These are phyloP conservation scores for Liolophura sinensis DNA, from an alignment of 1,140 invertebrate genomes.

Conservation along the genomic window DNA sequence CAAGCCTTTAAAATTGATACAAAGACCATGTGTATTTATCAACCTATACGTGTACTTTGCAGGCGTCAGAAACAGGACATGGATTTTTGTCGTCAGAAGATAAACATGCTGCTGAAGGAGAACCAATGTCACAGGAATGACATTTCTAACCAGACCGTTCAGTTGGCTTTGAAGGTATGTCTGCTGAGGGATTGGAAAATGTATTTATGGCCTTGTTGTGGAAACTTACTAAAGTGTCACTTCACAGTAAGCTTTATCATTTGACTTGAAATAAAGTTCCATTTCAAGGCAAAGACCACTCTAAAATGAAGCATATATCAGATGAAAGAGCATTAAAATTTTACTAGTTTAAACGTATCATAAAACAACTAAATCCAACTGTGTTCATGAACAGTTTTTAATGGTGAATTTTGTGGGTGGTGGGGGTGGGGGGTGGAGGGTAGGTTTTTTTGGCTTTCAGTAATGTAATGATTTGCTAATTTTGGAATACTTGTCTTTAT, in stretches of 20 bases:
- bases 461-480: no score
- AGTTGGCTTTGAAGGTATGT: conserved; percentile 42
- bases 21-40: not conserved
- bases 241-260: no score
- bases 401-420: not conserved
- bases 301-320: no score
- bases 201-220: not conserved
- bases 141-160: conserved; percentile 34
- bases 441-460: not conserved
- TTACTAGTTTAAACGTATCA: no score
- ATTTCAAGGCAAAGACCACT: no score
- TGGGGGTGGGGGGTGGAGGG: no score
- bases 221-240: no score
- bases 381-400: not conserved
- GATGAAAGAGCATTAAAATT: no score
- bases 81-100: conserved; percentile 32
- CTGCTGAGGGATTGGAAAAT: no score
- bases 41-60: conserved; percentile 13
- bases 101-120: conserved; percentile 38
- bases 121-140: conserved; percentile 39
- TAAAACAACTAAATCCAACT: no score
- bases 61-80: conserved; percentile 45
- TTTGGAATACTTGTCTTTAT: not conserved
- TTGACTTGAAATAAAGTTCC: no score
- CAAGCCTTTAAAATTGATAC: not conserved